These are phyloP conservation scores for Podarcis siculus DNA, from an alignment of 2,797 vertebrate genomes.

Conservation along the genomic window DNA sequence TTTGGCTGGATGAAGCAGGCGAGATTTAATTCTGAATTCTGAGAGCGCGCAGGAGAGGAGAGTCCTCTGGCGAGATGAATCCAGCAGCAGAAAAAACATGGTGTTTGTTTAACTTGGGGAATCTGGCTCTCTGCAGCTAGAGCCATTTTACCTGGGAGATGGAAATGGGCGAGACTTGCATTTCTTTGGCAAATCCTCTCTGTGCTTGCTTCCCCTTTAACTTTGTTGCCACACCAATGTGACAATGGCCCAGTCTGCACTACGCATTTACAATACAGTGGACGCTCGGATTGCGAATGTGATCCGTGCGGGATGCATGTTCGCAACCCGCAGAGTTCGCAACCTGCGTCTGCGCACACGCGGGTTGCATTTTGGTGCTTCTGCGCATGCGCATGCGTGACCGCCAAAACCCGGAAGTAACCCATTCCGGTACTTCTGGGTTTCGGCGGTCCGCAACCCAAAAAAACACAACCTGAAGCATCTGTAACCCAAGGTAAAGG, in stretches of 20 bases:
- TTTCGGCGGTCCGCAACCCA: no score
- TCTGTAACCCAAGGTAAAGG: no score
- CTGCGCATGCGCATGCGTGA: rapidly evolving
- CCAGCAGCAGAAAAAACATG: background rate
- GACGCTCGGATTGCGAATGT: no score
- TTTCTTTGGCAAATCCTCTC: background rate
- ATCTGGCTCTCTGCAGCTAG: background rate
- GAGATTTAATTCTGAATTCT: background rate
- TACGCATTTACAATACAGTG: no score
- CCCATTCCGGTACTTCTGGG: no score
- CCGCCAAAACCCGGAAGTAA: no score
- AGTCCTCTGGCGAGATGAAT: background rate
- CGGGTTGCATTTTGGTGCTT: no score
- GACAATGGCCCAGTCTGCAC: background rate
- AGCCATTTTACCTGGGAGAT: background rate
- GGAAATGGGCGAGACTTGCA: background rate
- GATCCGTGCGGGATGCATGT: no score
- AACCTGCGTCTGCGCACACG: no score
- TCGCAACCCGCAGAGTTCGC: no score
- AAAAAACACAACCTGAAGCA: no score
- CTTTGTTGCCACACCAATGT: background rate
- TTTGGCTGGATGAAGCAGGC: background rate
- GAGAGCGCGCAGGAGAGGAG: background rate
- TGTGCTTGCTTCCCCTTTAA: background rate
- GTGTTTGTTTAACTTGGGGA: background rate